These are phyloP conservation scores for Tichodroma muraria DNA, from an alignment of 2,113 vertebrate genomes.

Conservation along the genomic window DNA sequence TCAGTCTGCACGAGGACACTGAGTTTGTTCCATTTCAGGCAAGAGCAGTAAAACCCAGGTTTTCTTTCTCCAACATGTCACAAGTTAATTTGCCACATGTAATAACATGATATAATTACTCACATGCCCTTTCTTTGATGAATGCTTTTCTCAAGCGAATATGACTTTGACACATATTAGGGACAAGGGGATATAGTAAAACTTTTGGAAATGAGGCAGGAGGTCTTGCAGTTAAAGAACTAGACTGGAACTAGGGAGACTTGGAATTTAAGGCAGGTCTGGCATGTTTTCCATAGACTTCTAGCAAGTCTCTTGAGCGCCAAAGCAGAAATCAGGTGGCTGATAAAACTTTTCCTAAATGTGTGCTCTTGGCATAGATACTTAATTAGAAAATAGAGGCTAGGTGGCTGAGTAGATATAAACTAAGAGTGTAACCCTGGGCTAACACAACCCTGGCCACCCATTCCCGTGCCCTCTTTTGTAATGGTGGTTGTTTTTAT, in stretches of 20 bases:
- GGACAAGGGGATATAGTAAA: background rate
- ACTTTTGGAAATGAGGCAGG: background rate
- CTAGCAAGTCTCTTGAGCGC: background rate
- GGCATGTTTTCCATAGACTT: background rate
- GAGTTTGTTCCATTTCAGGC: background rate
- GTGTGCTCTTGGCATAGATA: background rate
- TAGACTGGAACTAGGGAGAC: background rate
- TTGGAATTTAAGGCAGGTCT: background rate
- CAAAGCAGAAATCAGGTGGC: background rate
- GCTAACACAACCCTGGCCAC: background rate
- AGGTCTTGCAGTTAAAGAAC: background rate
- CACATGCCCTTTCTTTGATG: background rate
- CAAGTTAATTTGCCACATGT: conserved; percentile 20
- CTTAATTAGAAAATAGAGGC: background rate
- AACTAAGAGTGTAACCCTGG: background rate
- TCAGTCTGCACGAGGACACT: background rate
- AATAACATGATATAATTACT: background rate
- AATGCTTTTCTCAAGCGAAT: background rate
- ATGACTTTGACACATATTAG: background rate
- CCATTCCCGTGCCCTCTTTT: background rate
- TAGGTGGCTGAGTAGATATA: background rate
- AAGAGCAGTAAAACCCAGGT: background rate
- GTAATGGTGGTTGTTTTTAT: background rate
- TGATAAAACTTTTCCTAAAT: background rate
- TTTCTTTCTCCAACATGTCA: background rate